A percentile compares a stretch with the other conserved stretches of the same genome.
phyloP scores from a whole-genome alignment of 2,797 vertebrate genomes.

The Alfaro cultratus region DNA sequence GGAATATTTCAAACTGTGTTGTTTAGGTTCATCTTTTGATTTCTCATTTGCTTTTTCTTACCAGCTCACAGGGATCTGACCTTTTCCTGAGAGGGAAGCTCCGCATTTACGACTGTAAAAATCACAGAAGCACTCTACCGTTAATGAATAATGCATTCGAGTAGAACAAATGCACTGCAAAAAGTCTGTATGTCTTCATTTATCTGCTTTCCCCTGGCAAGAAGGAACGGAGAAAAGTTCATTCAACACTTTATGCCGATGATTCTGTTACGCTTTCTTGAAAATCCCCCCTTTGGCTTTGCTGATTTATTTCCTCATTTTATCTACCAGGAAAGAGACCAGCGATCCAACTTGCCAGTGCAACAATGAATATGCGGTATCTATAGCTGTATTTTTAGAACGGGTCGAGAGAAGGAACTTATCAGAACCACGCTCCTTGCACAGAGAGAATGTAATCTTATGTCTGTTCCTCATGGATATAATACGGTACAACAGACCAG shows the following conservation, averaged over 20 bases:
- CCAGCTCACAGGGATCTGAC: neutral
- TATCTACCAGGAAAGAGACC: constrained; percentile 29
- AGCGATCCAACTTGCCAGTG: neutral
- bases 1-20: neutral
- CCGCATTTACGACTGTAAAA: neutral
- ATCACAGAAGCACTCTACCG: constrained; percentile 2
- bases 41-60: neutral
- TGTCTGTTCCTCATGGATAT: neutral
- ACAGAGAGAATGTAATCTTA: neutral
- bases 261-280: constrained; percentile 5
- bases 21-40: neutral
- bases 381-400: constrained; percentile 23
- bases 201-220: constrained; percentile 2
- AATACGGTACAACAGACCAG: neutral
- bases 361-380: constrained; percentile 28
- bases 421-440: neutral
- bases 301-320: constrained; percentile 53
- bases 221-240: neutral
- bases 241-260: neutral
- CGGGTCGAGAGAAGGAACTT: neutral
- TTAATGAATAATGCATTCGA: neutral
- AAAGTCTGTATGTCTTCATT: constrained; percentile 6
- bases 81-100: neutral
- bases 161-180: neutral
- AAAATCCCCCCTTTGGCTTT: constrained; percentile 22